Conservation (phyloP, 2,888 invertebrate genomes). For the Acanthosoma haemorrhoidale region DNA sequence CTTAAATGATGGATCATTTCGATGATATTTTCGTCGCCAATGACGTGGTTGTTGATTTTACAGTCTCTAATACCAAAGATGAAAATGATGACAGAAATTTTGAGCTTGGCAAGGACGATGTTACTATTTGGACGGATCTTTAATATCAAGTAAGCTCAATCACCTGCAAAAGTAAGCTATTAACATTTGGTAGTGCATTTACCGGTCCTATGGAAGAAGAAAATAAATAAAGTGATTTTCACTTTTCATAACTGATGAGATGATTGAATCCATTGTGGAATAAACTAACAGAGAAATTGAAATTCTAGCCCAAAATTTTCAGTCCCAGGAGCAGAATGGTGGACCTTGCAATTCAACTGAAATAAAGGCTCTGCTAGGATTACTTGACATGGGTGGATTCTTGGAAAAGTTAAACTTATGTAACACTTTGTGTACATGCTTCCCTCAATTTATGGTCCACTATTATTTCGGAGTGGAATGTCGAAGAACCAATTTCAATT, state of each 20-base stretch:
- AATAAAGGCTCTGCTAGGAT: background rate
- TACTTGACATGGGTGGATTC: constrained; percentile 9
- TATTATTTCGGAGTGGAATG: constrained; percentile 15
- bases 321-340: background rate
- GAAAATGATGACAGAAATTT: background rate
- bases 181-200: background rate
- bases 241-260: constrained; percentile 15
- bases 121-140: constrained; percentile 6
- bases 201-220: background rate
- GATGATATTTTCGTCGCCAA: background rate
- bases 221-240: background rate
- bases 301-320: background rate
- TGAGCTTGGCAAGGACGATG: background rate
- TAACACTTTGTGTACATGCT: constrained; percentile 3
- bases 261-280: constrained; percentile 17
- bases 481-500: background rate
- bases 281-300: constrained; percentile 26
- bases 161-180: background rate
- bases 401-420: background rate
- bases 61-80: no score
- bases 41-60: background rate
- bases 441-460: background rate
- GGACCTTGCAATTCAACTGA: background rate
- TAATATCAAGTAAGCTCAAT: background rate
- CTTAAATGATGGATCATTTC: no score